These are phyloP conservation scores for Unio pictorum DNA, from an alignment of 2,888 invertebrate species.

Conservation along the genomic window DNA sequence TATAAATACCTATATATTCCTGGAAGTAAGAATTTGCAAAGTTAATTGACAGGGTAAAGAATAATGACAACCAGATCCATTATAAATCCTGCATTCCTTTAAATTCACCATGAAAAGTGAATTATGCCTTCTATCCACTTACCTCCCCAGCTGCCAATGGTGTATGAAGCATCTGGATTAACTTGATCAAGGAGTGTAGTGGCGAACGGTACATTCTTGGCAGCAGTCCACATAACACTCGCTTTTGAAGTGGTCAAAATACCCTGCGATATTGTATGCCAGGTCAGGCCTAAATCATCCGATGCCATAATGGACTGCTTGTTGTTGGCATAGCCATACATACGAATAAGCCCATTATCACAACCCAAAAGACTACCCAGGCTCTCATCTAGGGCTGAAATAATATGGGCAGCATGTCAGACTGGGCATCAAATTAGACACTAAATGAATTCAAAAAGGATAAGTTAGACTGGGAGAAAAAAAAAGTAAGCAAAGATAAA, in stretches of 20 bases:
- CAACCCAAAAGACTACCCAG: conserved; percentile 47
- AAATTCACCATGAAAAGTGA: no score
- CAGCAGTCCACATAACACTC: conserved; percentile 9
- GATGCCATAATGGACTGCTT: conserved; percentile 43
- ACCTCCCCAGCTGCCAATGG: conserved; percentile 40
- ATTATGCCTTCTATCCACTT: not conserved
- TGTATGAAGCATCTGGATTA: conserved; percentile 23
- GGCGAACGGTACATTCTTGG: conserved; percentile 33
- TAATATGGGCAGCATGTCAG: not conserved
- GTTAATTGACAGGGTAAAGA: no score
- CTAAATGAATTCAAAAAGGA: no score
- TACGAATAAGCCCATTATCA: conserved; percentile 19
- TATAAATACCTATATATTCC: no score
- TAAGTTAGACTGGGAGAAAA: no score
- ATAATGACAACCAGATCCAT: no score
- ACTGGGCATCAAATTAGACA: not conserved
- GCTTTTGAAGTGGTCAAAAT: no score
- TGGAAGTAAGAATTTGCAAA: no score
- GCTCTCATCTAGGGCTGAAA: conserved; percentile 35
- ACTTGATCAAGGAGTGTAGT: conserved; percentile 11
- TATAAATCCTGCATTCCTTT: no score
- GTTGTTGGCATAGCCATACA: conserved; percentile 53
- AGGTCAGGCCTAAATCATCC: conserved; percentile 48
- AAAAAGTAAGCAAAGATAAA: no score
- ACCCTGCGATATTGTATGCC: conserved; percentile 24